Base-by-base conservation (phyloP, 2,797 vertebrate species). In the Silurus lanzhouensis region DNA sequence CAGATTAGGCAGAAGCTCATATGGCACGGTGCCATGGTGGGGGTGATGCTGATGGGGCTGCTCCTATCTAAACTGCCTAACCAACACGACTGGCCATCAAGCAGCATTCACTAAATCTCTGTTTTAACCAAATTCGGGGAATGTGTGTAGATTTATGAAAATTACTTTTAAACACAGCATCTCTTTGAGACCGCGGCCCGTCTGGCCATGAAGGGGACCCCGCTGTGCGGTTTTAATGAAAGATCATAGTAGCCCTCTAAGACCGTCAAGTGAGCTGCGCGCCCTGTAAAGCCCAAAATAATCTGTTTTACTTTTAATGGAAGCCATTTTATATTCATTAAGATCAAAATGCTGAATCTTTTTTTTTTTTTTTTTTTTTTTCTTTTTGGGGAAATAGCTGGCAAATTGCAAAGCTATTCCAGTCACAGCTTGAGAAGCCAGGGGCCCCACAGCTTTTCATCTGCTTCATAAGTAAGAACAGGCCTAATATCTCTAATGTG, bases 311-410 rank as follows among this genome's bases (percentile, higher is more conserved):
- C 95, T 97, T 98, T 96, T 99, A 98, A 98, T 98, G 96, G 97
- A 95, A 96, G 95, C 95, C 96, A 97, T 99, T 98, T 98, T 97
- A 97, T 97, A 97, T 98, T 99, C 97, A 98, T 99, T 98, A 97
- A 97, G 96, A 97, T 98, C 96, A 97, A 98, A 99, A 98, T 97
- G 96, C 95, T 95, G 96, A 96, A 97, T 96, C 96, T 87, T n/a
- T 74, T 72, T 48, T 63, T 66, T 75, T 58, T 57, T 57, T 57
- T 57, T 31, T 68, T 68, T 76, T 83, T 84, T 84, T 88, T 70
- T 83, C 82, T 84, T 88, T 84, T 84, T 88, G 48, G 48, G 48
- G 75, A 81, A 86, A 88, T 89, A 80, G 95, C 95, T 96, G 96
- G 97, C 96, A 98, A 98, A 98, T 98, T 98, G 97, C 96, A 96